Conservation (phyloP, 2,797 vertebrate genomes). For the Astyanax mexicanus region DNA sequence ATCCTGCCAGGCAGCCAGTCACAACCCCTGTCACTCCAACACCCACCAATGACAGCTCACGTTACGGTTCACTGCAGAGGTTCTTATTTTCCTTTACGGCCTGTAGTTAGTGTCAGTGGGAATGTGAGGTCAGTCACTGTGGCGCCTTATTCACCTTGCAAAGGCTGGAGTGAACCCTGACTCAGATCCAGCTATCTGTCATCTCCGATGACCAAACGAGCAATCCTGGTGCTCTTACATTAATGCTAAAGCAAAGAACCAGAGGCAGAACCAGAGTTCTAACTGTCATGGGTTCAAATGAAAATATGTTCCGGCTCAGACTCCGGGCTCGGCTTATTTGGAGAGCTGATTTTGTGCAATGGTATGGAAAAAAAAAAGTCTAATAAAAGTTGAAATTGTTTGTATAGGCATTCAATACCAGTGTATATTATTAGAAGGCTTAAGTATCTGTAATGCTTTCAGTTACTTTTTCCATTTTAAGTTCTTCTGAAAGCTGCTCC, state of each 20-base stretch:
- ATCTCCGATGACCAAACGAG: neutral
- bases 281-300: neutral
- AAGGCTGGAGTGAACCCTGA: conserved; percentile 32
- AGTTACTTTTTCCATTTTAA: neutral
- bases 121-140: conserved; percentile 68
- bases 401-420: neutral
- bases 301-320: neutral
- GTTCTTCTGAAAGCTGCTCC: conserved; percentile 3
- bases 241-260: neutral
- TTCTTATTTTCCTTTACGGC: conserved; percentile 74
- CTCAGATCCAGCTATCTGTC: conserved; percentile 27
- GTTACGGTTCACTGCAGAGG: conserved; percentile 70
- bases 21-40: conserved; percentile 38
- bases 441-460: neutral
- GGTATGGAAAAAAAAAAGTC: neutral
- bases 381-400: neutral
- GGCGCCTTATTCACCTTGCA: conserved; percentile 65
- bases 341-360: neutral
- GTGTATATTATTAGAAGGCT: neutral
- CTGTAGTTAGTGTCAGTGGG: conserved; percentile 77
- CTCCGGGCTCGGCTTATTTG: neutral
- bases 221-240: neutral
- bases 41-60: conserved; percentile 72
- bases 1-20: conserved; percentile 62
- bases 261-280: neutral